Percentiles rank a stretch among this genome's conserved stretches.
phyloP scores from a whole-genome alignment of 2,888 invertebrate genomes.

The Perizoma flavofasciatum region DNA sequence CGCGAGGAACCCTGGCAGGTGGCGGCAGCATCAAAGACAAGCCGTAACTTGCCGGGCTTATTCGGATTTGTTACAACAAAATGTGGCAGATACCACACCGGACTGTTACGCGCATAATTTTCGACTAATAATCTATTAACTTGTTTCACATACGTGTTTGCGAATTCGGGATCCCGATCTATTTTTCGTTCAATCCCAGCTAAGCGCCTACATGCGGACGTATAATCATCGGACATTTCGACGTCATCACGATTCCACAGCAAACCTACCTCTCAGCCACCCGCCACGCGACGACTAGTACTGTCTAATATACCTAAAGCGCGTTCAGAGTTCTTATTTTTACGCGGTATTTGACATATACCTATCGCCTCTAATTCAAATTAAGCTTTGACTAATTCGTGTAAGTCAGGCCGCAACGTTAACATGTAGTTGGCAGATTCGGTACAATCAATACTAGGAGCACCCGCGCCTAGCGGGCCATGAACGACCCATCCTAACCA shows the following conservation, averaged over 20 bases:
- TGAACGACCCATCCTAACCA: no score
- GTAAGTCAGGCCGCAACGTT: slow-evolving; percentile 6
- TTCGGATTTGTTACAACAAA: slow-evolving; percentile 35
- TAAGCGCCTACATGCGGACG: background rate
- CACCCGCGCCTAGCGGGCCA: no score
- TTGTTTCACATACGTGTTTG: background rate
- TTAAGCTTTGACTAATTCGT: slow-evolving; percentile 20
- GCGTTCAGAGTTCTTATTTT: slow-evolving; percentile 4
- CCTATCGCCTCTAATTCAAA: slow-evolving; percentile 13
- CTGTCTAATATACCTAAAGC: slow-evolving; percentile 1
- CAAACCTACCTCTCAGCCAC: slow-evolving; percentile 9
- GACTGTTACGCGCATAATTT: slow-evolving; percentile 8
- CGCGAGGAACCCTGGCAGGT: slow-evolving; percentile 36
- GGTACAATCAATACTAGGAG: no score
- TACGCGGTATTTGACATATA: slow-evolving; percentile 1
- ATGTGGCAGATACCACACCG: slow-evolving; percentile 45
- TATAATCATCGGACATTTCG: background rate
- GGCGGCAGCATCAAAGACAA: slow-evolving; percentile 52
- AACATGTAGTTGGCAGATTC: background rate
- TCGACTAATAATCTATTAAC: background rate
- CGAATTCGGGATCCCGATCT: background rate
- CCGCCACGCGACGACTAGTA: slow-evolving; percentile 1
- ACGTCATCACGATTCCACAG: background rate
- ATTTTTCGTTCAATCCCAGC: background rate
- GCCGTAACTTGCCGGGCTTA: slow-evolving; percentile 41